Percentiles rank a stretch among this genome's conserved stretches.
These are phyloP conservation scores for Torymus tubicola DNA, from an alignment of 2,888 invertebrate genomes.

Conservation along the genomic window DNA sequence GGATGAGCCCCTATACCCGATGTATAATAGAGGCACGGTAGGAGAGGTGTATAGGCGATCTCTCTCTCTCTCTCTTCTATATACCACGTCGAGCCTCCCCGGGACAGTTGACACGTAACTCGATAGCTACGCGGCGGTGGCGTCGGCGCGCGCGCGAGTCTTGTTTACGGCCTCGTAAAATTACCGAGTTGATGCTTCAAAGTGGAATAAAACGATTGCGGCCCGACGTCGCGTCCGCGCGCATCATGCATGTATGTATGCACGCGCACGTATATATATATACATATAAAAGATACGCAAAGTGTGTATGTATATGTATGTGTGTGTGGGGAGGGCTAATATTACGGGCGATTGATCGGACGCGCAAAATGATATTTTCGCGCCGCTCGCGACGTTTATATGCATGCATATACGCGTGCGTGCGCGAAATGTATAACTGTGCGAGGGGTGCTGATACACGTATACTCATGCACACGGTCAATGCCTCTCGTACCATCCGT, in stretches of 20 bases:
- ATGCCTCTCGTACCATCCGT: constrained; percentile 6
- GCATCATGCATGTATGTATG: constrained; percentile 5
- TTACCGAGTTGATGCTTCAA: constrained; percentile 73
- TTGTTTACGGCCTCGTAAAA: constrained; percentile 75
- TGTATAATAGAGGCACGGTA: constrained; percentile 47
- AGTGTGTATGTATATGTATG: neutral
- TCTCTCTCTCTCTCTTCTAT: no score
- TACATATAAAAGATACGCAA: neutral
- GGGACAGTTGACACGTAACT: constrained; percentile 72
- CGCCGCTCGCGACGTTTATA: constrained; percentile 42
- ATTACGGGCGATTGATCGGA: constrained; percentile 55
- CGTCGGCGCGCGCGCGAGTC: constrained; percentile 58
- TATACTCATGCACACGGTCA: constrained; percentile 26
- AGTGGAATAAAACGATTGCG: constrained; percentile 72
- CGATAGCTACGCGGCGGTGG: constrained; percentile 65
- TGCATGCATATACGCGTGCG: neutral
- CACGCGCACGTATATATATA: constrained; percentile 6
- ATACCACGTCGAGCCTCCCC: constrained; percentile 9
- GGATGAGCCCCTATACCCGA: neutral
- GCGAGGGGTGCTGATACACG: neutral
- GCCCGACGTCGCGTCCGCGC: constrained; percentile 44
- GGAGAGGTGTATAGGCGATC: no score
- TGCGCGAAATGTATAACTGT: constrained; percentile 3
- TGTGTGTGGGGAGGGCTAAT: constrained; percentile 30
- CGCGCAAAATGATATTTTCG: constrained; percentile 48